Base-by-base conservation (phyloP, 1,140 invertebrate species). In the Sycophaga agraensis region DNA sequence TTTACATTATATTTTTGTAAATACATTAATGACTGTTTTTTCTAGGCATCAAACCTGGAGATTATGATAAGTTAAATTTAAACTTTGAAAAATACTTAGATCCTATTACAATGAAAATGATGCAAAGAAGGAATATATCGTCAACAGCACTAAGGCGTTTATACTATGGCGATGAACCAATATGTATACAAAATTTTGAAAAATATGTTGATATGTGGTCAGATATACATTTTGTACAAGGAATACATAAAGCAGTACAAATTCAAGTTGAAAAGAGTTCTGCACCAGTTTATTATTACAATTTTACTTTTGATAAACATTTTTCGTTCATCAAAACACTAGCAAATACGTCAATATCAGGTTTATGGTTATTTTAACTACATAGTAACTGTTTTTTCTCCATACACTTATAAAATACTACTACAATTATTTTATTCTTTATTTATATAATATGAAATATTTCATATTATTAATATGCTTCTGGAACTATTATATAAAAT, bases 221-320 rank as follows among this genome's bases (percentile, higher is more conserved):
- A 0, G 84, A 85, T 62, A 51, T 72, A 0, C 72, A 76, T 28
- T 85, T 86, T 55, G 34, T 67, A 4, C 68, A 73, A 39, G 77
- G 74, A 14, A 72, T 75, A 43, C 69, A 81, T 35, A 76, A 80
- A 54, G 74, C 81, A 19, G 59, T 74, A 6, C 65, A 80, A 55
- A 64, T 77, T 4, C 80, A 84, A 14, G 61, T 71, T 0, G 69
- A 73, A n/a, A 63, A 61, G 35, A 65, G 54, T 2, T 26, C 59
- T 2, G 57, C 67, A 21, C 69, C 78, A 0, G 73, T 81, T 2
- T 87, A 82, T 58, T 70, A 83, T 37, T 85, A 85, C 54, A 70
- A 72, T 63, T 84, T 86, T 69, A 73, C 77, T 31, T 82, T 76
- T 40, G 70, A 78, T 1, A 46, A 37, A 14, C 50, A 48, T 34